phyloP scores from a whole-genome alignment of 2,797 vertebrate species.

The Bufotes viridis region DNA sequence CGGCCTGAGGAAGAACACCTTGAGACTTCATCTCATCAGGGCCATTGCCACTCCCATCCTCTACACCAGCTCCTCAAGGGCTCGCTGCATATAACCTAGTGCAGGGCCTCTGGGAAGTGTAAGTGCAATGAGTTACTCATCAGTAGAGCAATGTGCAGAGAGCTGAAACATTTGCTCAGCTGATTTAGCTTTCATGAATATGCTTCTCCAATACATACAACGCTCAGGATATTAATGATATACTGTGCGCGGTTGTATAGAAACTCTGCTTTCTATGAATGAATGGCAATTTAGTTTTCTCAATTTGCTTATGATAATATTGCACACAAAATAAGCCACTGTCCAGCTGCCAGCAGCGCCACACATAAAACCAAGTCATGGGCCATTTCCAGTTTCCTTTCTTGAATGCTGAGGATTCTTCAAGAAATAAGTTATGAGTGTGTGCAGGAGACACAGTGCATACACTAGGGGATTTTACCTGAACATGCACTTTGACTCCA shows the following conservation, averaged over 20 bases:
- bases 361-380: neutral
- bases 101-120: no score
- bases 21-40: no score
- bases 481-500: neutral
- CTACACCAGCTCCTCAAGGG: no score
- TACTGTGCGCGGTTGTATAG: neutral
- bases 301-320: constrained; percentile 18
- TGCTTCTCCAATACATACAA: neutral
- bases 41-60: no score
- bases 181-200: neutral
- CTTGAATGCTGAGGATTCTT: constrained; percentile 19
- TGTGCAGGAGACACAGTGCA: neutral
- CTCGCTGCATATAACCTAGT: no score
- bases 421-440: neutral
- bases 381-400: constrained; percentile 3
- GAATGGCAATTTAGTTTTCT: constrained; percentile 13
- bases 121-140: neutral
- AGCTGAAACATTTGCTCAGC: neutral
- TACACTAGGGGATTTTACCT: neutral
- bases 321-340: constrained; percentile 32
- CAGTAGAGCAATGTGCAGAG: neutral
- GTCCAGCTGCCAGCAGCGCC: constrained; percentile 32
- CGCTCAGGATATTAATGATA: neutral
- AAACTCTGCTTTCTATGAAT: constrained; percentile 40
- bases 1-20: no score